Evolutionary conservation across 1,140 invertebrate species (phyloP).

Genomic region (Zophobas atratus): DNA sequence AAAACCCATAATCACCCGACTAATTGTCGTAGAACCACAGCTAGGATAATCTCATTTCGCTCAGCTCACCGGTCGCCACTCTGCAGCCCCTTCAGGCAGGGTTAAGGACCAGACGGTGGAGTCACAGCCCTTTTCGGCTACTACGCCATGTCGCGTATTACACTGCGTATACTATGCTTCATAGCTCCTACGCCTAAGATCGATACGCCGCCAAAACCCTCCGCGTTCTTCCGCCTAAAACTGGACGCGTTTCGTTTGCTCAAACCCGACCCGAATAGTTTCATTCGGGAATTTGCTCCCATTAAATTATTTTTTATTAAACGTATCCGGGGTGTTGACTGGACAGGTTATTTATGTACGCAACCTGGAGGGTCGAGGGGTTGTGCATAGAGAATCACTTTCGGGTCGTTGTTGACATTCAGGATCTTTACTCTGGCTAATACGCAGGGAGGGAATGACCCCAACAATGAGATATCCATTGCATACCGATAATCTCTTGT

Average conservation of each 20-base stretch:
- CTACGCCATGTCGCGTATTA: constrained; percentile 41
- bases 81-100: constrained; percentile 11
- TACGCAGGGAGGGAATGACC: constrained; percentile 13
- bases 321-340: constrained; percentile 24
- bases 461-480: constrained; percentile 7
- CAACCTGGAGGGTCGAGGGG: not conserved
- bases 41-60: not conserved
- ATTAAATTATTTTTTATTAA: constrained; percentile 37
- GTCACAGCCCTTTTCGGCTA: constrained; percentile 31
- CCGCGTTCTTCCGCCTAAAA: constrained; percentile 22
- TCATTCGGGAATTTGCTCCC: constrained; percentile 26
- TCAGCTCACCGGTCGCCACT: constrained; percentile 6
- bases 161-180: constrained; percentile 39
- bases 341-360: constrained; percentile 14
- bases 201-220: constrained; percentile 19
- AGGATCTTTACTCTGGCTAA: constrained; percentile 13
- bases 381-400: not conserved
- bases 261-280: constrained; percentile 20
- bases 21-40: too few relatives aligned
- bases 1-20: too few relatives aligned
- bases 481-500: constrained; percentile 8
- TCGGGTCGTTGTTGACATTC: constrained; percentile 20
- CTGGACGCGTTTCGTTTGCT: constrained; percentile 17
- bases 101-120: constrained; percentile 35
- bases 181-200: constrained; percentile 38